These are phyloP conservation scores for Meda fulgida DNA, from an alignment of 2,797 vertebrate genomes.

Conservation along the genomic window DNA sequence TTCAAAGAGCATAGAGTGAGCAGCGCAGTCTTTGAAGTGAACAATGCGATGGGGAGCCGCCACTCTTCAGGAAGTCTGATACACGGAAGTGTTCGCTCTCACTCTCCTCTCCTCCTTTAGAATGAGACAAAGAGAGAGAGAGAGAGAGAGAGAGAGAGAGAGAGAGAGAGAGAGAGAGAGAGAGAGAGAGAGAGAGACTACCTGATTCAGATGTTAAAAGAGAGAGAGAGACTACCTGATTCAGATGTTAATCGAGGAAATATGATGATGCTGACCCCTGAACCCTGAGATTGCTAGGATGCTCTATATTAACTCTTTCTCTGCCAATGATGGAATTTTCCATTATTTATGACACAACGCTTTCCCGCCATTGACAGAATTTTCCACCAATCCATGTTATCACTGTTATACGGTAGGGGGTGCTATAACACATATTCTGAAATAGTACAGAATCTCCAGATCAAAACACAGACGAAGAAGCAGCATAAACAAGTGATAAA, in stretches of 20 bases:
- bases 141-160: conserved; percentile 17
- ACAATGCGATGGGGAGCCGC: conserved; percentile 48
- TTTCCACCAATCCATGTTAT: not conserved
- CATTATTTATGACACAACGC: too few relatives aligned
- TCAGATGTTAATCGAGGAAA: not conserved
- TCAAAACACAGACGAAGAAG: not conserved
- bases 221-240: conserved; percentile 23
- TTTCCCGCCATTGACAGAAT: not conserved
- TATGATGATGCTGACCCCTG: not conserved
- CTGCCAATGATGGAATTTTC: not conserved
- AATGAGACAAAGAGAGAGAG: not conserved
- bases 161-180: conserved; percentile 19
- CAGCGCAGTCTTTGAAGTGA: conserved; percentile 54
- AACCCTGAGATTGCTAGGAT: not conserved
- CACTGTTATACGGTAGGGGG: not conserved
- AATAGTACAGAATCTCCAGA: not conserved
- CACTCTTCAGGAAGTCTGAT: conserved; percentile 69
- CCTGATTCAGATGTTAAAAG: conserved; percentile 19
- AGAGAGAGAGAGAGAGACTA: conserved; percentile 23
- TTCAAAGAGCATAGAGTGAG: conserved; percentile 47
- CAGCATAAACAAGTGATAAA: not conserved
- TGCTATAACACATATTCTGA: not conserved
- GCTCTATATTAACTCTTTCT: not conserved
- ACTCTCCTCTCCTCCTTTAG: conserved; percentile 54
- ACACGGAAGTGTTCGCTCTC: conserved; percentile 66